Percentiles rank a stretch among this genome's conserved stretches.
Conservation (phyloP, 2,797 vertebrate species). For the Danio kyathit region DNA sequence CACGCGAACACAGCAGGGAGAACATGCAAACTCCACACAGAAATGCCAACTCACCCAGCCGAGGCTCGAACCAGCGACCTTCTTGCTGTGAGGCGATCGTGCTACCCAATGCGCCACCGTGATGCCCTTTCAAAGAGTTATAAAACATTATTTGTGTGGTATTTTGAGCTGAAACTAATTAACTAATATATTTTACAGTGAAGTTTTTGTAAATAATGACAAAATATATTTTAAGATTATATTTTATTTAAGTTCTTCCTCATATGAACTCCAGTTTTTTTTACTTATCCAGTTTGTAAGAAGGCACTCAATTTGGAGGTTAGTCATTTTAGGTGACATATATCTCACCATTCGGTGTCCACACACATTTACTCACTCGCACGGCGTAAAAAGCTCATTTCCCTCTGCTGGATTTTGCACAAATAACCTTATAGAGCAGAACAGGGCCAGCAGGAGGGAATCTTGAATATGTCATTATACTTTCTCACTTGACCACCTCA, state of each 20-base stretch:
- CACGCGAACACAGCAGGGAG: no score
- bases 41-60: no score
- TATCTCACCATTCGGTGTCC: constrained; percentile 17
- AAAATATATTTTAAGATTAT: no score
- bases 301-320: neutral
- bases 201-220: no score
- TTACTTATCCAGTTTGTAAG: constrained; percentile 16
- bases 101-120: no score
- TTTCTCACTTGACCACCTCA: constrained; percentile 40
- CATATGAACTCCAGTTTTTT: neutral
- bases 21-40: no score
- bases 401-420: constrained; percentile 23
- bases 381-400: constrained; percentile 23
- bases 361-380: neutral
- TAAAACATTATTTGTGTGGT: no score
- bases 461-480: constrained; percentile 48
- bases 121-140: no score
- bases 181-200: no score
- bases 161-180: no score
- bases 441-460: constrained; percentile 8
- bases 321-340: constrained; percentile 47
- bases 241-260: neutral
- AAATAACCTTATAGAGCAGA: constrained; percentile 36
- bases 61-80: no score
- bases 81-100: no score